Conservation (phyloP, 2,888 invertebrate genomes). For the Thysanoteuthis rhombus region DNA sequence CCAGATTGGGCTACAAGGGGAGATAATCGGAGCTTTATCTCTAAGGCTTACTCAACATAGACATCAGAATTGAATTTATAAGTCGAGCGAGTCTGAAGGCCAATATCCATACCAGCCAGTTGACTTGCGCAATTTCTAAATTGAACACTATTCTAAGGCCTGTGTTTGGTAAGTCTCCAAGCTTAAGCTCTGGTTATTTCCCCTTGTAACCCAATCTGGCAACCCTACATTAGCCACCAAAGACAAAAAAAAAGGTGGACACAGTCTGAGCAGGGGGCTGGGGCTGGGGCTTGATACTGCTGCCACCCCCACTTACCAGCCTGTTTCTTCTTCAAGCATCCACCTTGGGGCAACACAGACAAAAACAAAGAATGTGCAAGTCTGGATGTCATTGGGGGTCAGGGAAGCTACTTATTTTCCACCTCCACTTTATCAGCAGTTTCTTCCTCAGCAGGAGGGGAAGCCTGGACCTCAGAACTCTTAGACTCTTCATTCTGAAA, state of each 20-base stretch:
- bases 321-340: too few relatives aligned
- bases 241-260: not conserved
- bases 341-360: constrained; percentile 12
- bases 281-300: not conserved
- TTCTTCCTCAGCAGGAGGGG: not conserved
- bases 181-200: too few relatives aligned
- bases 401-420: constrained; percentile 12
- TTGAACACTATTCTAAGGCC: too few relatives aligned
- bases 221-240: not conserved
- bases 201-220: too few relatives aligned
- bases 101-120: too few relatives aligned
- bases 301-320: not conserved
- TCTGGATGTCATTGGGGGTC: not conserved
- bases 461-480: not conserved
- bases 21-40: too few relatives aligned
- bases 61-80: too few relatives aligned
- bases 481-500: not conserved
- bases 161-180: too few relatives aligned
- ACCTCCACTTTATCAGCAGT: not conserved
- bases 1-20: too few relatives aligned
- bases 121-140: too few relatives aligned
- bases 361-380: not conserved
- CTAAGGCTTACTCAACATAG: too few relatives aligned
- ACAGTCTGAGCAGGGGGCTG: not conserved
- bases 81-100: too few relatives aligned